Evolutionary conservation across 2,797 vertebrate species (phyloP).

Genomic region (Acrossocheilus wenchowensis): DNA sequence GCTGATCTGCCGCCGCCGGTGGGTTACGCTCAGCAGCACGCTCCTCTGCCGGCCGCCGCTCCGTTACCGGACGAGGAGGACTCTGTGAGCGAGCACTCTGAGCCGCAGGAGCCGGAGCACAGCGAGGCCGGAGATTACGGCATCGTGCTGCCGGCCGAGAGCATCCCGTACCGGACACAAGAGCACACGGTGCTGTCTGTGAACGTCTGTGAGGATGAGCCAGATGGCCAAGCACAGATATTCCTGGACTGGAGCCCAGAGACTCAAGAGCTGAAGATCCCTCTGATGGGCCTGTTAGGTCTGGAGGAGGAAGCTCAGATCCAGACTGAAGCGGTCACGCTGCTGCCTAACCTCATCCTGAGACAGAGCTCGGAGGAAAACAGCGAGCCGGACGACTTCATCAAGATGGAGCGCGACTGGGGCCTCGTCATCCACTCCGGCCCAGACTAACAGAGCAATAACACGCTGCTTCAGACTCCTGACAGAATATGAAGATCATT

Average conservation of each 20-base stretch:
- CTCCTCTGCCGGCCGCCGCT: fast-evolving
- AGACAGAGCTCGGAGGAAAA: slow-evolving; percentile 53
- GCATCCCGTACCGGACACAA: slow-evolving; percentile 24
- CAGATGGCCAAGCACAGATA: slow-evolving; percentile 18
- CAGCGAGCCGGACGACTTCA: slow-evolving; percentile 47
- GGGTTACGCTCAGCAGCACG: not conserved
- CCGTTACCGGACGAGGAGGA: too few relatives aligned
- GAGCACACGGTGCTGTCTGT: not conserved
- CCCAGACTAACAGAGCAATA: not conserved
- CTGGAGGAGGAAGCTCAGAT: not conserved
- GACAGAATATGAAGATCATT: not conserved
- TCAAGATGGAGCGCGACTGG: slow-evolving; percentile 61
- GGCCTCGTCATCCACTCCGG: slow-evolving; percentile 54
- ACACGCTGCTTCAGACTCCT: not conserved
- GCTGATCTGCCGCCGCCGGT: fast-evolving
- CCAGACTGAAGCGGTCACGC: not conserved
- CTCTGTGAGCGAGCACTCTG: not conserved
- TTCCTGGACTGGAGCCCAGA: slow-evolving; percentile 60
- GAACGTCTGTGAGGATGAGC: slow-evolving; percentile 12
- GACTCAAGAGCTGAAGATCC: slow-evolving; percentile 50
- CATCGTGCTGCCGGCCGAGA: not conserved
- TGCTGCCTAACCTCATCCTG: slow-evolving; percentile 50
- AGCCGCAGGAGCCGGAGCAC: not conserved
- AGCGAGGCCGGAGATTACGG: not conserved
- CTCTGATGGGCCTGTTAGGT: slow-evolving; percentile 41